Percentiles rank a stretch among this genome's conserved stretches.
Conservation (phyloP, 2,797 vertebrate genomes). For the Spea hammondii region DNA sequence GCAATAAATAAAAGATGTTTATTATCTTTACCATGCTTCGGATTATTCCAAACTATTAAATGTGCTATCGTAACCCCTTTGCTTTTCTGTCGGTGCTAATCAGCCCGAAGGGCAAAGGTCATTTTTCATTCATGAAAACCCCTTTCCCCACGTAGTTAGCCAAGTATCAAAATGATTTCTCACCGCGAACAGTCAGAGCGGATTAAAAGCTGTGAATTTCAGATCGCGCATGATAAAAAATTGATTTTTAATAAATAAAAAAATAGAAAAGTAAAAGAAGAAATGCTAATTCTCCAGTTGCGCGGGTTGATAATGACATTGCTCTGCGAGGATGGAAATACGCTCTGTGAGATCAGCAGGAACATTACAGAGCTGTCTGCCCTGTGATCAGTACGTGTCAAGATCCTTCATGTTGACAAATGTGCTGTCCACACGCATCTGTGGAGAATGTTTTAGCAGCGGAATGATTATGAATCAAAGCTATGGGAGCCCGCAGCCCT, state of each 20-base stretch:
- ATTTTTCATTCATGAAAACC: slow-evolving; percentile 68
- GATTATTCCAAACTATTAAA: slow-evolving; percentile 66
- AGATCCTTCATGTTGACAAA: slow-evolving; percentile 99
- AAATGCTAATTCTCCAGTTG: slow-evolving; percentile 60
- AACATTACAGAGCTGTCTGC: slow-evolving; percentile 93
- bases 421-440: slow-evolving; percentile 98
- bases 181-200: slow-evolving; percentile 60
- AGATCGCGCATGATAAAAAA: slow-evolving; percentile 73
- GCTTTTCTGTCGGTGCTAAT: slow-evolving; percentile 79
- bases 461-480: slow-evolving; percentile 99
- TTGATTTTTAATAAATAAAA: slow-evolving; percentile 74
- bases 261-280: slow-evolving; percentile 56
- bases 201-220: slow-evolving; percentile 59
- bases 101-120: slow-evolving; percentile 69
- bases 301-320: slow-evolving; percentile 72
- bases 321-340: slow-evolving; percentile 70
- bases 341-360: slow-evolving; percentile 81
- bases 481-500: slow-evolving; percentile 75
- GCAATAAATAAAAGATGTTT: slow-evolving; percentile 69
- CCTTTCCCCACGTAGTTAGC: slow-evolving; percentile 18
- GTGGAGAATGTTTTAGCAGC: slow-evolving; percentile 98
- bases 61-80: slow-evolving; percentile 75
- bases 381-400: slow-evolving; percentile 97
- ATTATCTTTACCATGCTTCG: slow-evolving; percentile 58
- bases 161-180: slow-evolving; percentile 59